These are phyloP conservation scores for Bradypodion ventrale DNA, from an alignment of 2,797 vertebrate genomes.

Conservation along the genomic window DNA sequence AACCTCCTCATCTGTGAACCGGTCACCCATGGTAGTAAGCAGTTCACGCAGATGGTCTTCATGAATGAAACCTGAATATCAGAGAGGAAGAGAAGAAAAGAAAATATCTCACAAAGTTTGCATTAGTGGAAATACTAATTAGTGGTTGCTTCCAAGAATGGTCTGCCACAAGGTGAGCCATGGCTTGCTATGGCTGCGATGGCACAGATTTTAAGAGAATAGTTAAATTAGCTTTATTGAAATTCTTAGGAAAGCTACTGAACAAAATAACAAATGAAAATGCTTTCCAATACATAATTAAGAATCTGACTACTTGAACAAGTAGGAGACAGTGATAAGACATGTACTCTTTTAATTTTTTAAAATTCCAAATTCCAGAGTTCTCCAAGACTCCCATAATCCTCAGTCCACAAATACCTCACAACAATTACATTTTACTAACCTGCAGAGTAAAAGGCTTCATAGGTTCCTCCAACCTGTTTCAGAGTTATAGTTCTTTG, in stretches of 20 bases:
- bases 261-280: not conserved
- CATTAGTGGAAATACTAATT: not conserved
- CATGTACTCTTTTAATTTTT: no score
- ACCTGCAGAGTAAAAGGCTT: no score
- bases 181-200: not conserved
- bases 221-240: not conserved
- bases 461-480: no score
- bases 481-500: no score
- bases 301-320: no score
- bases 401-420: no score
- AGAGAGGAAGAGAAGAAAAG: not conserved
- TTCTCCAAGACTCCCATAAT: no score
- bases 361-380: no score
- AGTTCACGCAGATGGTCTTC: slow-evolving; percentile 98
- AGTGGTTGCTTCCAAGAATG: not conserved
- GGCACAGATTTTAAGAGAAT: not conserved
- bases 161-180: not conserved
- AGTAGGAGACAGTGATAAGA: no score
- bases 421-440: no score
- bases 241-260: not conserved
- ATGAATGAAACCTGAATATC: slow-evolving; percentile 86
- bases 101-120: not conserved
- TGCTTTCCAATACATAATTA: not conserved
- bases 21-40: slow-evolving; percentile 98
- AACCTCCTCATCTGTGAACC: slow-evolving; percentile 97